These are phyloP conservation scores for Synergus itoensis DNA, from an alignment of 2,888 invertebrate genomes.

Conservation along the genomic window DNA sequence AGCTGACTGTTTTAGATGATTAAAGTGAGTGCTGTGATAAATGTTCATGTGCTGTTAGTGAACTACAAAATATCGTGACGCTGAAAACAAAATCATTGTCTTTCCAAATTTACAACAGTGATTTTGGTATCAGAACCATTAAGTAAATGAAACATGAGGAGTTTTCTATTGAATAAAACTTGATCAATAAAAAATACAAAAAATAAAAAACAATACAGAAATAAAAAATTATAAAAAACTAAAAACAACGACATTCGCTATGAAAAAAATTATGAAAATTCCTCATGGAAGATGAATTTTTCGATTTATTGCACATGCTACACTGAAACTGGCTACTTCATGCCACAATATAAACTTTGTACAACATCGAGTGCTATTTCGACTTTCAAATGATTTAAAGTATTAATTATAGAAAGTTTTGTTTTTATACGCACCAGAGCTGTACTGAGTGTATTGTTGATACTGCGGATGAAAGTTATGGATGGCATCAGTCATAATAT, in stretches of 20 bases:
- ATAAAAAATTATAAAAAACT: not conserved
- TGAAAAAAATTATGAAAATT: not conserved
- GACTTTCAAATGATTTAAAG: conserved; percentile 34
- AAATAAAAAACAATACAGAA: not conserved
- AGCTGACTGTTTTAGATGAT: conserved; percentile 36
- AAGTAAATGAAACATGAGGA: not conserved
- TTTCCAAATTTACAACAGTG: not conserved
- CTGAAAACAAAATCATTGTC: conserved; percentile 1
- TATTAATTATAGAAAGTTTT: conserved; percentile 35
- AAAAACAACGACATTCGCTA: conserved; percentile 17
- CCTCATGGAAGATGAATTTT: not conserved
- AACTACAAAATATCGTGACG: conserved; percentile 10
- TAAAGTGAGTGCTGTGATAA: conserved; percentile 8
- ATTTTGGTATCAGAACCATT: not conserved
- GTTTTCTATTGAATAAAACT: not conserved
- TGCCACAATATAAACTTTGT: conserved; percentile 23
- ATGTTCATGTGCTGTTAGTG: conserved; percentile 36
- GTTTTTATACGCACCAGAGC: conserved; percentile 86
- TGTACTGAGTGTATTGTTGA: conserved; percentile 99
- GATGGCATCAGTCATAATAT: conserved; percentile 99
- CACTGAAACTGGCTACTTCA: conserved; percentile 42
- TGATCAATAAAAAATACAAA: not conserved
- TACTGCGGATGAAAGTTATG: conserved; percentile 99
- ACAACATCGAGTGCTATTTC: conserved; percentile 42
- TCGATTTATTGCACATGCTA: conserved; percentile 51